phyloP scores from a whole-genome alignment of 2,113 vertebrate genomes.

The Bostrychus sinensis region DNA sequence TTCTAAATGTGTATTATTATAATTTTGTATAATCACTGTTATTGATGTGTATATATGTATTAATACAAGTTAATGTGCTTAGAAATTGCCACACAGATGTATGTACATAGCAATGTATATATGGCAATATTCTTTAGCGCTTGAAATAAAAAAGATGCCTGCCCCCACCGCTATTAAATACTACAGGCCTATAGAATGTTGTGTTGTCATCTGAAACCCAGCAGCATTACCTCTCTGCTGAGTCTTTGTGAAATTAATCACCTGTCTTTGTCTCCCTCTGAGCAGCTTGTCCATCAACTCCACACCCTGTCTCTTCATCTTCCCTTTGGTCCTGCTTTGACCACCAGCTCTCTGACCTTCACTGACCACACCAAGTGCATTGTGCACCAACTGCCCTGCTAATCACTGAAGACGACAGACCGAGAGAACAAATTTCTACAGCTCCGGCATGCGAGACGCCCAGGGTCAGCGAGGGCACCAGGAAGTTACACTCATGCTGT shows the following conservation, averaged over 20 bases:
- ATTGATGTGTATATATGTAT: too few relatives aligned
- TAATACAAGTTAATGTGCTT: too few relatives aligned
- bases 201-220: too few relatives aligned
- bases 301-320: background rate
- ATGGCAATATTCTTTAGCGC: too few relatives aligned
- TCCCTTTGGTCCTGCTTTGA: background rate
- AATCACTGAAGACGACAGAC: constrained; percentile 30
- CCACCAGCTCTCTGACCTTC: constrained; percentile 28
- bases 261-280: background rate
- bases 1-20: too few relatives aligned
- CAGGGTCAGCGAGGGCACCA: constrained; percentile 17
- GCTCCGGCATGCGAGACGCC: constrained; percentile 9
- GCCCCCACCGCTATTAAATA: too few relatives aligned
- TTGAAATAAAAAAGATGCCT: too few relatives aligned
- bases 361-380: constrained; percentile 1
- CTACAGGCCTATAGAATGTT: too few relatives aligned
- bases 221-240: too few relatives aligned
- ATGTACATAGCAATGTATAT: too few relatives aligned
- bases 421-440: constrained; percentile 9
- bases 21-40: too few relatives aligned
- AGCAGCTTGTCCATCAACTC: constrained; percentile 1
- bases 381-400: constrained; percentile 15
- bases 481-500: background rate
- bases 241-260: background rate
- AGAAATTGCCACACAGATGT: too few relatives aligned